These are phyloP conservation scores for Dysidea cf. avara DNA, from an alignment of 37 sponge, comb jelly and placozoan species.

Conservation along the genomic window DNA sequence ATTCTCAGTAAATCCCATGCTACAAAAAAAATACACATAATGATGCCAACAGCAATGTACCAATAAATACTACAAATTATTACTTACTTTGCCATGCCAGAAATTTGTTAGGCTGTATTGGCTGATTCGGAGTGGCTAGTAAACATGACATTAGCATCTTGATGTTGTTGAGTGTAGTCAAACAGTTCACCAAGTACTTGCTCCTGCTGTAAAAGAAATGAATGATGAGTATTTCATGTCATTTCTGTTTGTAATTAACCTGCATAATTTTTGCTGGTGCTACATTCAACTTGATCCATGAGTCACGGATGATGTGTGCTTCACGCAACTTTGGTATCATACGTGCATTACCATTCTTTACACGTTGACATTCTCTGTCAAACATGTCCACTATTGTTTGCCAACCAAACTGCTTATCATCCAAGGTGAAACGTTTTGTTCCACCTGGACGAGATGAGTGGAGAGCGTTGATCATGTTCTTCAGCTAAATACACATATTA, in stretches of 20 bases:
- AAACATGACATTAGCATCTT: no score
- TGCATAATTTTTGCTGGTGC: slow-evolving; percentile 48
- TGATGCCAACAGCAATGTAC: no score
- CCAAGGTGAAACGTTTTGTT: slow-evolving; percentile 7
- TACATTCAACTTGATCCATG: slow-evolving; percentile 40
- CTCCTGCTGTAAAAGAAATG: slow-evolving; percentile 20
- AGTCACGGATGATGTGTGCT: slow-evolving; percentile 12
- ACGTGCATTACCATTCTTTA: not conserved
- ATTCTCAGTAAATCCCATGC: no score
- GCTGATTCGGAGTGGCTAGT: no score
- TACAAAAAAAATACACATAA: no score
- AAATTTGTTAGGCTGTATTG: slow-evolving; percentile 21
- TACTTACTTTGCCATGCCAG: slow-evolving; percentile 40
- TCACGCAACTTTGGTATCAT: slow-evolving; percentile 16
- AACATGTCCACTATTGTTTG: slow-evolving; percentile 14
- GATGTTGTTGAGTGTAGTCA: not conserved
- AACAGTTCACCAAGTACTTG: slow-evolving; percentile 32
- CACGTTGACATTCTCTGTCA: slow-evolving; percentile 17
- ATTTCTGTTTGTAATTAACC: slow-evolving; percentile 1
- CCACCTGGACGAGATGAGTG: slow-evolving; percentile 29
- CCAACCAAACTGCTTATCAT: slow-evolving; percentile 36
- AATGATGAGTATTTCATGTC: not conserved
- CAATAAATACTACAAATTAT: no score
- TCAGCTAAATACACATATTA: slow-evolving; percentile 14
- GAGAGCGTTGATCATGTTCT: slow-evolving; percentile 35